Evolutionary conservation across 2,797 vertebrate species (phyloP), one percentile per base, ranked within the genome.

Genomic region (Oryzias sinensis): DNA sequence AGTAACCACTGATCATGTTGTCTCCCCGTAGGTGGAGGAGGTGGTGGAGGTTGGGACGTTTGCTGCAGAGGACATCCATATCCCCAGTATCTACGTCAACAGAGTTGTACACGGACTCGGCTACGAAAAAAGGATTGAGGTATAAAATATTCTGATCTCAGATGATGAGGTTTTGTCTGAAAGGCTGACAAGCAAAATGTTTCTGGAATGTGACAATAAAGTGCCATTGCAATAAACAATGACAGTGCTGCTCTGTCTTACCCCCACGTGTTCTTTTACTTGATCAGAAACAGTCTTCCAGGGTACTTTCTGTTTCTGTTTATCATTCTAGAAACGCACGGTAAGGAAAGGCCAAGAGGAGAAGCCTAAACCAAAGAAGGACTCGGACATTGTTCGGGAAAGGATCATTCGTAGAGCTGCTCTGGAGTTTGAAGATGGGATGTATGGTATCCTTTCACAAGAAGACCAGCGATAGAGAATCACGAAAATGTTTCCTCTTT

Each of bases 121-220:
- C 56, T 99, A 93, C n/a, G 94, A 98, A 81, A 99, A 99, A 81
- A 94, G 95, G 80, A 99, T 99, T 60, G 97, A 99, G 94, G 97
- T 99, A 90, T 75, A 79, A 45, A 68, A 33, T 4, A 1, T 24
- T 18, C 14, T 54, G 6, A 57, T 2, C 14, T 47, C 6, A 8
- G 37, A 25, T 48, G 6, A 56, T 37, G 53, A 51, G n/a, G 16
- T 58, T 11, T 40, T 13, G 40, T 48, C 37, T n/a, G 45, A 27
- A 14, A 50, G 27, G 33, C 33, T 11, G 33, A 37, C 33, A 11
- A 37, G 33, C 33, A 11, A 37, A 37, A 37, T 37, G 41, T 60
- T 6, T 56, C 6, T 41, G 43, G 6, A 20, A 66, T 41, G 49
- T 59, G 17, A 53, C 16, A 37, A 29, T 40, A 24, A 6, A 15